Conservation (phyloP, 2,113 vertebrate genomes). For the Melanotaenia duboulayi region DNA sequence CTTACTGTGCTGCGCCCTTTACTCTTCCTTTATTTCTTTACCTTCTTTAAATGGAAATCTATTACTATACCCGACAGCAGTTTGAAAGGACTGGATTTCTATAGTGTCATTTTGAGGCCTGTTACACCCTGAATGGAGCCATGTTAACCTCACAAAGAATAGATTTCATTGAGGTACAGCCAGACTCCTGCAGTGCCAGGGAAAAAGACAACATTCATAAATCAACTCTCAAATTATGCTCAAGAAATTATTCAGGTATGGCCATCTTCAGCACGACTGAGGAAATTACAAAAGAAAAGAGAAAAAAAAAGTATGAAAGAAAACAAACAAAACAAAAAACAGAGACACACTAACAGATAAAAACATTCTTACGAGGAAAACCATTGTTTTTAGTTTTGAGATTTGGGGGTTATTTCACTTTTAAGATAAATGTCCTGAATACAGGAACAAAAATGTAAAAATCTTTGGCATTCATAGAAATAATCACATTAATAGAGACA, state of each 20-base stretch:
- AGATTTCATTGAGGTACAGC: not conserved
- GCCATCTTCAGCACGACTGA: not conserved
- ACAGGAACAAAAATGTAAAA: too few species aligned
- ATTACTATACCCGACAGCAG: slow-evolving; percentile 15
- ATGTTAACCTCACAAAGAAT: not conserved
- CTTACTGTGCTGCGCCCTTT: not conserved
- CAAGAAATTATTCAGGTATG: not conserved
- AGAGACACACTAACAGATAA: not conserved
- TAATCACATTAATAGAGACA: too few species aligned
- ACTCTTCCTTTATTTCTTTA: slow-evolving; percentile 7
- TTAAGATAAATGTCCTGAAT: too few species aligned
- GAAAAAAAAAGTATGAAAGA: not conserved
- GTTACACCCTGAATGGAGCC: slow-evolving; percentile 8
- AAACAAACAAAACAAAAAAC: not conserved
- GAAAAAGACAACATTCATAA: not conserved
- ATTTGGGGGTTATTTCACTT: too few species aligned
- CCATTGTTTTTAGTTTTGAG: too few species aligned
- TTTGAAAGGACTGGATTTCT: not conserved
- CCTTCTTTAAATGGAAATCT: slow-evolving; percentile 23
- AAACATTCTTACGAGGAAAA: too few species aligned
- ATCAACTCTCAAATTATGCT: not conserved
- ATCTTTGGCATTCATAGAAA: too few species aligned
- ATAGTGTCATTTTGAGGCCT: slow-evolving; percentile 1
- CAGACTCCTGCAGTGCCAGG: not conserved
- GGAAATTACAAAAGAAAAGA: not conserved